These are phyloP conservation scores for Lethocerus indicus DNA, from an alignment of 1,140 invertebrate species.

Conservation along the genomic window DNA sequence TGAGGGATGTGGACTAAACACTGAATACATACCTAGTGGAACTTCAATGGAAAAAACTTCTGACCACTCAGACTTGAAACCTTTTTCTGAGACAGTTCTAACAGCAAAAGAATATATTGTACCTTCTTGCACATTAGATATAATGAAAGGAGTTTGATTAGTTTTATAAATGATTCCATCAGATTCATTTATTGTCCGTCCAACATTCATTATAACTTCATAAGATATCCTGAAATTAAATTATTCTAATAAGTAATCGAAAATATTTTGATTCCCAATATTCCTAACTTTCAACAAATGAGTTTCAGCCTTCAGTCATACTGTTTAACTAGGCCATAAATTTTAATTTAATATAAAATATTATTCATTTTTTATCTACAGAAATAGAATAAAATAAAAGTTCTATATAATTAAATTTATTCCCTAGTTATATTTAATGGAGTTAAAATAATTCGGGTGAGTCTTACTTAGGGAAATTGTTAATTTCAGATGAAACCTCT, in stretches of 20 bases:
- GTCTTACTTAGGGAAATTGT: conserved; percentile 9
- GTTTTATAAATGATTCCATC: conserved; percentile 28
- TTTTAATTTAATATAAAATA: no score
- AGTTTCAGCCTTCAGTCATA: no score
- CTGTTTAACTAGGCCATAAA: no score
- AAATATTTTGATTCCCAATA: no score
- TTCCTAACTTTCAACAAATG: no score
- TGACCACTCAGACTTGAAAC: conserved; percentile 43
- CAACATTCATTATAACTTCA: conserved; percentile 41
- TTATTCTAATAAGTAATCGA: no score
- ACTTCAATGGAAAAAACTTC: conserved; percentile 33
- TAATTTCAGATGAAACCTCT: conserved; percentile 13
- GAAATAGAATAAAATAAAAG: no score
- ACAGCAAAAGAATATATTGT: conserved; percentile 45
- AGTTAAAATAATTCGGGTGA: not conserved
- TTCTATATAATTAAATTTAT: no score
- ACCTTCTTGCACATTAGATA: conserved; percentile 29
- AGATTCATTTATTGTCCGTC: conserved; percentile 30
- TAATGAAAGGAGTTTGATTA: conserved; percentile 35
- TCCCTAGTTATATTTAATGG: no score
- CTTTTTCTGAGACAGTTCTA: conserved; percentile 36
- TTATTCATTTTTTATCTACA: no score
- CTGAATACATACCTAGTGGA: conserved; percentile 28
- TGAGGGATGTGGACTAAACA: no score
- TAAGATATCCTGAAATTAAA: conserved; percentile 43